Conservation (phyloP, 92 coral and sea anemone genomes). For the Phenganax stokvisi region DNA sequence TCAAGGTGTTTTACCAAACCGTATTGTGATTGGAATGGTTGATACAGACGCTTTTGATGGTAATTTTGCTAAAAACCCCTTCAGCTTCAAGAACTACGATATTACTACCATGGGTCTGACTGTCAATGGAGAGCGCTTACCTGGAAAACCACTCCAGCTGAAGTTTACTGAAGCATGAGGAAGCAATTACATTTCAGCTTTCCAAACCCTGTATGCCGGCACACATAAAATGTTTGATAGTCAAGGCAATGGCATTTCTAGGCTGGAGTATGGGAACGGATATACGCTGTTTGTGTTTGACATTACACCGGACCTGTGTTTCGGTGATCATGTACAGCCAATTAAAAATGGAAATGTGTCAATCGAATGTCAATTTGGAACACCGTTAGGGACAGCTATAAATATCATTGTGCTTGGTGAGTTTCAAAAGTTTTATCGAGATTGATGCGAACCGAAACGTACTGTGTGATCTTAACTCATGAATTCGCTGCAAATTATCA, state of each 20-base stretch:
- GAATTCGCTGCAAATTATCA: no score
- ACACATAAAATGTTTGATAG: constrained; percentile 46
- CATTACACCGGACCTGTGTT: no score
- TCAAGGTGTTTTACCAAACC: constrained; percentile 54
- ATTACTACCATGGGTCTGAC: constrained; percentile 40
- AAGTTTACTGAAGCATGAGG: constrained; percentile 44
- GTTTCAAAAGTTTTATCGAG: no score
- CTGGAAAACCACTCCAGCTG: constrained; percentile 47
- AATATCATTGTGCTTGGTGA: no score
- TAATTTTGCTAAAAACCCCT: constrained; percentile 46
- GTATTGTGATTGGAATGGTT: constrained; percentile 49
- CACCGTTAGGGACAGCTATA: no score
- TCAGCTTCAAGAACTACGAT: constrained; percentile 50
- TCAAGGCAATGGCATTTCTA: constrained; percentile 45
- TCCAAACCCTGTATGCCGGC: constrained; percentile 44
- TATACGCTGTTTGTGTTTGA: no score
- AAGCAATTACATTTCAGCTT: constrained; percentile 37
- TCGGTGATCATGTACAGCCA: no score
- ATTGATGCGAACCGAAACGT: no score
- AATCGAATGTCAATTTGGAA: no score
- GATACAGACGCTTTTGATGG: constrained; percentile 59
- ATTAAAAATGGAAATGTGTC: no score
- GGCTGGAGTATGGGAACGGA: no score
- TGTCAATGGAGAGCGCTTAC: constrained; percentile 52
- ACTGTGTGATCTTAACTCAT: no score